These are phyloP conservation scores for Archivesica marissinica DNA, from an alignment of 1,140 invertebrate genomes.

Conservation along the genomic window DNA sequence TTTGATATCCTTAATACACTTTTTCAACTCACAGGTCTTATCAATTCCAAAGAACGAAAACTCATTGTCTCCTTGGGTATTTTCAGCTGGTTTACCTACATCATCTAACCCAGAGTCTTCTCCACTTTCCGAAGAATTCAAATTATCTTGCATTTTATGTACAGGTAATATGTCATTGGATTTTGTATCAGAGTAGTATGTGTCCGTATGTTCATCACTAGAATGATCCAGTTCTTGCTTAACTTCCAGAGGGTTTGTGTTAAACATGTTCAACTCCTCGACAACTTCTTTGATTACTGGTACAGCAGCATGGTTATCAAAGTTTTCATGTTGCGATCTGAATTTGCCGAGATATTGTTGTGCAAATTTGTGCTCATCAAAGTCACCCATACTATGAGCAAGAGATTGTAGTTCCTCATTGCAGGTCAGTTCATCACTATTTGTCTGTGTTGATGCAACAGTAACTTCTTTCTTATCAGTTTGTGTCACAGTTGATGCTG, in stretches of 20 bases:
- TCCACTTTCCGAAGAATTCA: neutral
- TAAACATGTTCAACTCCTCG: neutral
- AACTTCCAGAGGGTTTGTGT: neutral
- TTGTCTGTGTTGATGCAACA: neutral
- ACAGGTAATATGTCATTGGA: neutral
- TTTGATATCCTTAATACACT: neutral
- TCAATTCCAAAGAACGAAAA: neutral
- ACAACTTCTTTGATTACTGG: neutral
- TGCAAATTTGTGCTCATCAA: constrained; percentile 1
- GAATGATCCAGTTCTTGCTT: neutral
- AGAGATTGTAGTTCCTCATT: neutral
- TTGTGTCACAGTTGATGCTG: neutral
- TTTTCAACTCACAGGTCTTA: neutral
- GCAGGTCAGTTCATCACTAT: neutral
- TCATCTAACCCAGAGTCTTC: neutral
- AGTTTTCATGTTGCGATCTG: neutral
- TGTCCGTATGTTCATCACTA: neutral
- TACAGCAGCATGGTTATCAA: neutral
- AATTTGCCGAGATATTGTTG: neutral
- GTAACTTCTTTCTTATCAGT: neutral
- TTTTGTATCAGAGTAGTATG: neutral
- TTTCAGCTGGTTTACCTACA: neutral
- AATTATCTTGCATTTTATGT: no score
- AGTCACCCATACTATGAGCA: neutral
- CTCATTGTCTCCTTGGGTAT: neutral